Base-by-base conservation (phyloP, 1,140 invertebrate genomes). In the Belonocnema kinseyi region DNA sequence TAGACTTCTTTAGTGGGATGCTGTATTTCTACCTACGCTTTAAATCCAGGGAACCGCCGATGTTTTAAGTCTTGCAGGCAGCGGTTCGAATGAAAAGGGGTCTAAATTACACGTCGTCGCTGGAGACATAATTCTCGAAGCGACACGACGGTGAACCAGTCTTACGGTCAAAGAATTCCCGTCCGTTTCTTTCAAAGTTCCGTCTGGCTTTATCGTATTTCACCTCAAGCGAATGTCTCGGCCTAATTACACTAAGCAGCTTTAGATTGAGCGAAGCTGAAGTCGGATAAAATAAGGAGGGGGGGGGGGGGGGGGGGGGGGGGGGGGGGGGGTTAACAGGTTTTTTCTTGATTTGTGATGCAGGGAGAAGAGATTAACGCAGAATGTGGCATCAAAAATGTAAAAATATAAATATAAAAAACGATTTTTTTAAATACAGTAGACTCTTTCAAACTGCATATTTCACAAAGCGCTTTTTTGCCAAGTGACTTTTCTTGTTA, bases 1-100 rank as follows among this genome's bases (percentile, higher is more conserved):
- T 54, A 54, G n/a, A 19, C 53, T 54, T 54, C 53, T 54, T 54
- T 54, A 54, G 53, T 54, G 53, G 53, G 52, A 53, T 53, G 52
- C 16, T 53, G 12, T 6, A 12, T 17, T 17, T 54, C 53, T 54
- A 54, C 53, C 53, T 54, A 7, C 16, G 53, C 16, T 54, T 54
- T 54, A 54, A 17, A 54, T 16, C 14, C 13, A 53, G 13, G 17
- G 14, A 54, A 19, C 16, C 52, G 52, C 12, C 53, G n/a, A 54
- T 17, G 53, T 54, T n/a, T 54, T 17, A 54, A 10, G n/a, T 16
- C n/a, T 54, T 17, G 53, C 16, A 19, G 17, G 10, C 53, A 54
- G 17, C 53, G 53, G 53, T 54, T 17, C 16, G 53, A 3, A 14
- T 54, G 53, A 54, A 54, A 54, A 54, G 53, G 53, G 53, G 16